A percentile compares a stretch with the other conserved stretches of the same genome.
Conservation (phyloP, 2,888 invertebrate genomes). For the Synanthedon myopaeformis region DNA sequence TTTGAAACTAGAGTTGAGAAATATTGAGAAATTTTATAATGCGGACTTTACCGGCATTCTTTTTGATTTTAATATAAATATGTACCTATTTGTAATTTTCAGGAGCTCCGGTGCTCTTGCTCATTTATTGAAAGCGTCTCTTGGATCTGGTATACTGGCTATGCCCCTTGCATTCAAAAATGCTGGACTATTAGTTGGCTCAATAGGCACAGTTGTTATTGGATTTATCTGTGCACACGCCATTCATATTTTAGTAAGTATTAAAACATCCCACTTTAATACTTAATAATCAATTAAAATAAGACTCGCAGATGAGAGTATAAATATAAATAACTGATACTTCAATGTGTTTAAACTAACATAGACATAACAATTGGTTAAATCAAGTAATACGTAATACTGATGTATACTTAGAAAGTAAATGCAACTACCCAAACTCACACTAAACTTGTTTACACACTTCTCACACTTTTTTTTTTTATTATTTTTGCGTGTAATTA, state of each 20-base stretch:
- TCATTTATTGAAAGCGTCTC: constrained; percentile 92
- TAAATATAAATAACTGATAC: no score
- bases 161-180: constrained; percentile 91
- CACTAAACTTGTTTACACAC: background rate
- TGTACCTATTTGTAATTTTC: constrained; percentile 15
- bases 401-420: no score
- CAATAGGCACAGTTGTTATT: constrained; percentile 81
- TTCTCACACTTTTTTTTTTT: background rate
- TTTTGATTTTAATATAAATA: background rate
- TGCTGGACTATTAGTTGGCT: constrained; percentile 84
- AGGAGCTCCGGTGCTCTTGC: constrained; percentile 88
- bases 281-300: no score
- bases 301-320: no score
- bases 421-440: background rate
- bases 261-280: no score
- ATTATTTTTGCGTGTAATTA: background rate
- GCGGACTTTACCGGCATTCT: background rate
- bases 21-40: background rate
- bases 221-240: constrained; percentile 93
- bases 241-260: constrained; percentile 88
- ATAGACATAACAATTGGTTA: no score
- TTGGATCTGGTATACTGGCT: constrained; percentile 92
- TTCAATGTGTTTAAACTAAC: no score
- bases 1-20: no score
- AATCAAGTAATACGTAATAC: no score